These are phyloP conservation scores for Tenthredo mesomela DNA, from an alignment of 2,888 invertebrate genomes.

Conservation along the genomic window DNA sequence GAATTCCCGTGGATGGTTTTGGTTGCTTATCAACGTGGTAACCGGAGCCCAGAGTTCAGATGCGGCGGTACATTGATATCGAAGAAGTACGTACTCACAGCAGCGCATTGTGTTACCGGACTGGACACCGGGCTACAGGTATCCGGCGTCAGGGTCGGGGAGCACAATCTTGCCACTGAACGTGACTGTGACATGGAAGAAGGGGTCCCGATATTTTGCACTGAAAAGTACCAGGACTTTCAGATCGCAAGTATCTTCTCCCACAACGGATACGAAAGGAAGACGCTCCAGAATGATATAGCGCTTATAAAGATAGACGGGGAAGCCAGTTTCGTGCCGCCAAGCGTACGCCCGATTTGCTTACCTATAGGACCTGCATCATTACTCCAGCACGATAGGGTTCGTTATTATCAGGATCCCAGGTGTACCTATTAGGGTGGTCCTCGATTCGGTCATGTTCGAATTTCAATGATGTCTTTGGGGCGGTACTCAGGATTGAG, in stretches of 20 bases:
- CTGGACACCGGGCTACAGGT: constrained; percentile 69
- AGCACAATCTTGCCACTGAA: constrained; percentile 79
- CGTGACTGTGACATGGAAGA: constrained; percentile 78
- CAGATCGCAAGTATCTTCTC: constrained; percentile 78
- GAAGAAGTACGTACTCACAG: constrained; percentile 80
- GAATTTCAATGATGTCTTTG: too few relatives aligned
- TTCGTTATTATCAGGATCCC: constrained; percentile 49
- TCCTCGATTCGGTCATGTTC: too few relatives aligned
- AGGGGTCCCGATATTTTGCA: constrained; percentile 77
- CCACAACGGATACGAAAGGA: constrained; percentile 80
- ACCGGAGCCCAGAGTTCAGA: constrained; percentile 63
- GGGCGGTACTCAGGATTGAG: too few relatives aligned
- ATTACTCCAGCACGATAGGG: constrained; percentile 61
- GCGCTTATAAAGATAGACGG: constrained; percentile 80
- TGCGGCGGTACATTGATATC: constrained; percentile 80
- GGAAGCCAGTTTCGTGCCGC: constrained; percentile 78
- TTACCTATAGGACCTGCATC: constrained; percentile 76
- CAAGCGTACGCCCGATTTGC: constrained; percentile 79
- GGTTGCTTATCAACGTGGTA: constrained; percentile 80
- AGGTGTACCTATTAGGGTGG: not conserved
- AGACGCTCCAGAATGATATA: constrained; percentile 81
- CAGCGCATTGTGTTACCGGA: constrained; percentile 80
- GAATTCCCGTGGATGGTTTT: constrained; percentile 90
- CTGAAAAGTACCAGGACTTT: constrained; percentile 79
- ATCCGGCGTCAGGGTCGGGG: constrained; percentile 82